Evolutionary conservation across 2,888 invertebrate species (phyloP).

Genomic region (Drosophila picticornis): DNA sequence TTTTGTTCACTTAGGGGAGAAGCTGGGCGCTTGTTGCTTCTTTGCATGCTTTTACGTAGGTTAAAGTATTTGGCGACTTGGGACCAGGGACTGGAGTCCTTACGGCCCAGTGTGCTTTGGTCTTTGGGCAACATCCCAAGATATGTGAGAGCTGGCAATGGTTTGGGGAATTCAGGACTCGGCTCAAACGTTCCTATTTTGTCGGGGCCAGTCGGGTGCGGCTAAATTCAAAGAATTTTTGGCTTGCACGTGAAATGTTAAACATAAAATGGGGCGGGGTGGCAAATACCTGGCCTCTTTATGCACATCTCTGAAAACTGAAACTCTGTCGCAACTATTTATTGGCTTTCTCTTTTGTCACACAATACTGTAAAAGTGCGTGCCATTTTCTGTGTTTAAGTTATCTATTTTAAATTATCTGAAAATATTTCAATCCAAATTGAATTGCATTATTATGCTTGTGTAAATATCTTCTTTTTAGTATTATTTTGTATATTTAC

Average conservation of each 20-base stretch:
- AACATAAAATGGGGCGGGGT: constrained; percentile 12
- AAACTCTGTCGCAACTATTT: constrained; percentile 48
- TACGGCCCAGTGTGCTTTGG: constrained; percentile 28
- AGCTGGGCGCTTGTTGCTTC: constrained; percentile 60
- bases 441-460: background rate
- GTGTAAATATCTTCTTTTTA: background rate
- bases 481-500: background rate
- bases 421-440: background rate
- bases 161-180: background rate
- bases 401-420: background rate
- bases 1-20: constrained; percentile 58
- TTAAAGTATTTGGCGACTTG: constrained; percentile 63
- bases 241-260: constrained; percentile 31
- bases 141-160: constrained; percentile 21
- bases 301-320: constrained; percentile 25
- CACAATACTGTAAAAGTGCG: background rate
- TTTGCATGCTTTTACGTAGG: constrained; percentile 57
- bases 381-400: background rate
- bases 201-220: constrained; percentile 32
- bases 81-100: background rate
- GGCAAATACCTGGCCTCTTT: constrained; percentile 32
- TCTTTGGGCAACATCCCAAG: constrained; percentile 16
- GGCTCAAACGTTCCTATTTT: background rate
- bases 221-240: constrained; percentile 27
- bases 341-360: background rate